Evolutionary conservation across 37 sponge, comb jelly and placozoan species (phyloP).

Genomic region (Petrosia ficiformis): DNA sequence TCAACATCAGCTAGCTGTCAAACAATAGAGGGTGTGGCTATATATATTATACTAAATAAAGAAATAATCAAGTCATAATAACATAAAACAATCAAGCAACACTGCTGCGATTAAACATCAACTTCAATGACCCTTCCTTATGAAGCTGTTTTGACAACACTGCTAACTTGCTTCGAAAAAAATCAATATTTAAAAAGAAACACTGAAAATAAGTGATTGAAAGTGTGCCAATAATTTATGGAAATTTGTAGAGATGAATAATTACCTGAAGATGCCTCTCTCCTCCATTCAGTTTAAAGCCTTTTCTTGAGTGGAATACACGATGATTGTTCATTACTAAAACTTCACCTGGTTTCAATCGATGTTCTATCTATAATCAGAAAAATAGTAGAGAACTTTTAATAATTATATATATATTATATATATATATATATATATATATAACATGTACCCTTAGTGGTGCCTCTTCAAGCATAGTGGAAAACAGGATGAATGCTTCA

Average conservation of each 20-base stretch:
- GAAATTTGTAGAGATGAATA: too few relatives aligned
- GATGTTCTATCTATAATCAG: constrained; percentile 15
- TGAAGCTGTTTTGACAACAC: constrained; percentile 11
- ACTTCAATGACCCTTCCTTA: background rate
- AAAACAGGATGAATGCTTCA: background rate
- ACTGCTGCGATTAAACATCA: constrained; percentile 41
- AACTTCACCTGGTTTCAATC: constrained; percentile 55
- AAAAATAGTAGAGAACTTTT: background rate
- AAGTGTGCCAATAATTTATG: too few relatives aligned
- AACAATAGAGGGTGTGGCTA: too few relatives aligned
- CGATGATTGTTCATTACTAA: constrained; percentile 62
- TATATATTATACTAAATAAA: too few relatives aligned
- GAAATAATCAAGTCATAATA: too few relatives aligned
- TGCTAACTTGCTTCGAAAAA: constrained; percentile 54
- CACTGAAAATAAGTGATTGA: constrained; percentile 34
- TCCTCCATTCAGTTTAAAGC: constrained; percentile 49
- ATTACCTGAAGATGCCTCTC: background rate
- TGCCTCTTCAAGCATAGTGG: background rate
- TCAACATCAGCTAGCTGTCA: too few relatives aligned
- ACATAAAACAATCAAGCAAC: too few relatives aligned
- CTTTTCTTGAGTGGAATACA: constrained; percentile 48
- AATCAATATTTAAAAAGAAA: constrained; percentile 65
- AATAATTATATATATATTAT: background rate
- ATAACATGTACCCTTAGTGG: background rate
- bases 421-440: background rate